phyloP scores from a whole-genome alignment of 2,113 vertebrate genomes.

The Dipodomys stephensi region DNA sequence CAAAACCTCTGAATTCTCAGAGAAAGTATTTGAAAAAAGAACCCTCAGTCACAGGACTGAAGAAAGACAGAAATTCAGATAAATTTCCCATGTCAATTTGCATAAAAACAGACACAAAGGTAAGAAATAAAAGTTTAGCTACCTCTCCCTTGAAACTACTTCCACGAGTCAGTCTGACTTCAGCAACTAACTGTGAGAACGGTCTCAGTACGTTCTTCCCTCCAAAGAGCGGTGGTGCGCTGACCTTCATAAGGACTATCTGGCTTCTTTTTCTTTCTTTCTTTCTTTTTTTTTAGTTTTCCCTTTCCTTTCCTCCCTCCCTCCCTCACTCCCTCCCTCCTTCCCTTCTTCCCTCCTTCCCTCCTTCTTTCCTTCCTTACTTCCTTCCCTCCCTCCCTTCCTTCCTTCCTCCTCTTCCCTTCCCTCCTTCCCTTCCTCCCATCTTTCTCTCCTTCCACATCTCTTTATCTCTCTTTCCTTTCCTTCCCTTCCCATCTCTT shows the following conservation, averaged over 20 bases:
- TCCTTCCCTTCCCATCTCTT: too few relatives aligned
- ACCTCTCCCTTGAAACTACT: neutral
- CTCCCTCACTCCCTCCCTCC: too few relatives aligned
- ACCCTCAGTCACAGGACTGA: neutral
- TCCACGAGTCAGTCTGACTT: neutral
- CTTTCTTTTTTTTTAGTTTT: too few relatives aligned
- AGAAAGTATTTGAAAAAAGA: slow-evolving; percentile 12
- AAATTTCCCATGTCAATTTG: neutral
- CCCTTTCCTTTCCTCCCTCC: too few relatives aligned
- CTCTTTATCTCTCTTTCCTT: too few relatives aligned
- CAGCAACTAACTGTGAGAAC: neutral
- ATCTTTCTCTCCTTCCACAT: too few relatives aligned
- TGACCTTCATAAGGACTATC: neutral
- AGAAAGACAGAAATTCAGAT: neutral
- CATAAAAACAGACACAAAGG: neutral
- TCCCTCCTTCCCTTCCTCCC: neutral
- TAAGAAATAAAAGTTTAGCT: neutral
- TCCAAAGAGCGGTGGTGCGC: neutral
- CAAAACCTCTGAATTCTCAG: neutral
- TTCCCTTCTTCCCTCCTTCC: too few relatives aligned
- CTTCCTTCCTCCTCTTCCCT: too few relatives aligned
- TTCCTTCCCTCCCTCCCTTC: too few relatives aligned
- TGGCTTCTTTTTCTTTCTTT: neutral
- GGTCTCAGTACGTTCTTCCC: neutral
- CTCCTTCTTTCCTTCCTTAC: too few relatives aligned